A percentile compares a stretch with the other conserved stretches of the same genome.
phyloP scores from a whole-genome alignment of 2,888 invertebrate species.

The Ornithoptera alexandrae region DNA sequence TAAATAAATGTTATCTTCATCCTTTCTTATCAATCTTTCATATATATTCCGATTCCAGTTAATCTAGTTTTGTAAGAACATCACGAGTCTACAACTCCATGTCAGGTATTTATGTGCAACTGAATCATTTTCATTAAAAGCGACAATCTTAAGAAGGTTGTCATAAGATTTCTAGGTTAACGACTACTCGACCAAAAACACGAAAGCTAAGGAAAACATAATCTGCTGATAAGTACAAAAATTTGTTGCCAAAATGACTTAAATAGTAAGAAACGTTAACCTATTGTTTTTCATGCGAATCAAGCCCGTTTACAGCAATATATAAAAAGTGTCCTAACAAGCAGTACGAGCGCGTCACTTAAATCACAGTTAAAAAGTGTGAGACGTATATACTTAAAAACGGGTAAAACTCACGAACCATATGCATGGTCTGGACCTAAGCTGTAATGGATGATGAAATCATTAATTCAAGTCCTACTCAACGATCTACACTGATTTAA shows the following conservation, averaged over 20 bases:
- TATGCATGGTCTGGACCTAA: background rate
- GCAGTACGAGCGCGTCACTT: background rate
- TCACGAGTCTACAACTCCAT: background rate
- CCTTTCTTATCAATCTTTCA: no score
- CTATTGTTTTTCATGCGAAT: background rate
- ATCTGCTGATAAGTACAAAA: background rate
- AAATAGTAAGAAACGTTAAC: background rate
- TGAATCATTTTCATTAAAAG: background rate
- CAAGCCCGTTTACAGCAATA: background rate
- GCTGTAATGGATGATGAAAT: no score
- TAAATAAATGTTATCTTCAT: no score
- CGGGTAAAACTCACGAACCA: conserved; percentile 1
- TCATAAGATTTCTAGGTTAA: conserved; percentile 7
- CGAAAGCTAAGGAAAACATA: background rate
- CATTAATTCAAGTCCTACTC: no score
- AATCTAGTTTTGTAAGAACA: background rate
- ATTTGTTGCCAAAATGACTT: conserved; percentile 1
- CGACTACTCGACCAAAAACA: background rate
- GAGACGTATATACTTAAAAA: conserved; percentile 1
- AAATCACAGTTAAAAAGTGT: background rate
- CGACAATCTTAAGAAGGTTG: background rate
- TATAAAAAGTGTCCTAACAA: background rate
- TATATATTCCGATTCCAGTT: background rate
- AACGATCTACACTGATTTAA: no score
- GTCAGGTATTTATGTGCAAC: background rate